Conservation (phyloP, 1,140 invertebrate genomes). For the Rhyacophila brunnea region DNA sequence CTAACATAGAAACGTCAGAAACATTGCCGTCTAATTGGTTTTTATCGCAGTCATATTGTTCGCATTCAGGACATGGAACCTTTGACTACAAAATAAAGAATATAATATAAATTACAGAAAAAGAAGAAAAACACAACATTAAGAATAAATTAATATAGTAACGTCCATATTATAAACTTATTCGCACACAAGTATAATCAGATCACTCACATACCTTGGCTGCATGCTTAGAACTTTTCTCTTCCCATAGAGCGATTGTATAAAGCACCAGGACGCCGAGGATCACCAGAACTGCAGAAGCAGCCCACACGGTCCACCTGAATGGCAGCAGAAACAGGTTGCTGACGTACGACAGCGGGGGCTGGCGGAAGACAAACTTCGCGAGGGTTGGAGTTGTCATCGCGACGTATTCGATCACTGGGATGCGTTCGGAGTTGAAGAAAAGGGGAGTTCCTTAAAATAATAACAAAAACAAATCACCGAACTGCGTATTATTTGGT, state of each 20-base stretch:
- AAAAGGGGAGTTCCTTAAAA: slow-evolving; percentile 42
- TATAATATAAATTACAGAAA: no score
- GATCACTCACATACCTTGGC: no score
- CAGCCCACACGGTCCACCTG: slow-evolving; percentile 59
- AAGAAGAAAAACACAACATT: no score
- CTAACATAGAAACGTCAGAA: slow-evolving; percentile 46
- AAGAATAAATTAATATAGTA: no score
- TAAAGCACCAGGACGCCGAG: slow-evolving; percentile 44
- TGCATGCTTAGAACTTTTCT: slow-evolving; percentile 20
- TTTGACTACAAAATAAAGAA: no score
- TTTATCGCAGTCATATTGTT: no score
- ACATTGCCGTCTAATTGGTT: no score
- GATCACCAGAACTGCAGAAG: slow-evolving; percentile 48
- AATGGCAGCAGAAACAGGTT: slow-evolving; percentile 67
- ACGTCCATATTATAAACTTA: no score
- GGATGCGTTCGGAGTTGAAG: slow-evolving; percentile 46
- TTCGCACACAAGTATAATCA: no score
- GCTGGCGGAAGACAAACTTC: slow-evolving; percentile 62
- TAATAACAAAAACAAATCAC: no score
- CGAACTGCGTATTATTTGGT: no score
- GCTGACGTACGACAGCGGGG: slow-evolving; percentile 59
- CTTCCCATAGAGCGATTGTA: slow-evolving; percentile 48
- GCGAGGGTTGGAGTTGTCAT: slow-evolving; percentile 59
- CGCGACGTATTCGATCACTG: slow-evolving; percentile 59
- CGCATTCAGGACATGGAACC: no score